Conservation (phyloP, 2,888 invertebrate species). For the Heliconius aoede region DNA sequence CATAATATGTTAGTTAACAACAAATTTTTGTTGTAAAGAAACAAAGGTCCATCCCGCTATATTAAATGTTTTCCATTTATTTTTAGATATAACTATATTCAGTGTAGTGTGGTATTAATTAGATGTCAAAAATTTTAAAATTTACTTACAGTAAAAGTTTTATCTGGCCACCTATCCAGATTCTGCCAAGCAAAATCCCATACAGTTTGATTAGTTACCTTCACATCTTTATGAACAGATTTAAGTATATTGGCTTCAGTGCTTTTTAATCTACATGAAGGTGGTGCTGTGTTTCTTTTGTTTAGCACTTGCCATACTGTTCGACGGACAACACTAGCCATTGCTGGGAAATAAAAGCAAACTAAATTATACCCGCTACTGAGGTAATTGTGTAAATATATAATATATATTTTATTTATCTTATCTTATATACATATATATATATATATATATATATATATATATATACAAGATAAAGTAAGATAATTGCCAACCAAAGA, state of each 20-base stretch:
- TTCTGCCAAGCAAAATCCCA: constrained; percentile 86
- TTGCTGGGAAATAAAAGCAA: constrained; percentile 38
- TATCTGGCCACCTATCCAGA: constrained; percentile 86
- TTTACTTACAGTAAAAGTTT: constrained; percentile 85
- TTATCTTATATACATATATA: too few relatives aligned
- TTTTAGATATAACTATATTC: not conserved
- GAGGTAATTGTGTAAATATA: not conserved
- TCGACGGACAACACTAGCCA: constrained; percentile 57
- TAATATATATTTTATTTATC: too few relatives aligned
- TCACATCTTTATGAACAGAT: constrained; percentile 79
- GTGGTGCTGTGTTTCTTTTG: constrained; percentile 48
- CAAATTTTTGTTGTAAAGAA: too few relatives aligned
- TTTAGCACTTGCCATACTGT: constrained; percentile 50
- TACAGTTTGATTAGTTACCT: constrained; percentile 77
- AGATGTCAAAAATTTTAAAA: not conserved
- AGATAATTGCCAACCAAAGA: not conserved
- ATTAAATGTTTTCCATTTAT: too few relatives aligned
- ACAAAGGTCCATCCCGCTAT: too few relatives aligned
- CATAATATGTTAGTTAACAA: too few relatives aligned
- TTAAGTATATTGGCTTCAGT: constrained; percentile 63
- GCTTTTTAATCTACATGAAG: constrained; percentile 53
- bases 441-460: too few relatives aligned
- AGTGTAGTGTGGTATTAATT: too few relatives aligned
- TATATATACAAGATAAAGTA: too few relatives aligned
- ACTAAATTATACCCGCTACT: not conserved